phyloP scores from a whole-genome alignment of 2,888 invertebrate genomes.

The Phyllotreta cruciferae region DNA sequence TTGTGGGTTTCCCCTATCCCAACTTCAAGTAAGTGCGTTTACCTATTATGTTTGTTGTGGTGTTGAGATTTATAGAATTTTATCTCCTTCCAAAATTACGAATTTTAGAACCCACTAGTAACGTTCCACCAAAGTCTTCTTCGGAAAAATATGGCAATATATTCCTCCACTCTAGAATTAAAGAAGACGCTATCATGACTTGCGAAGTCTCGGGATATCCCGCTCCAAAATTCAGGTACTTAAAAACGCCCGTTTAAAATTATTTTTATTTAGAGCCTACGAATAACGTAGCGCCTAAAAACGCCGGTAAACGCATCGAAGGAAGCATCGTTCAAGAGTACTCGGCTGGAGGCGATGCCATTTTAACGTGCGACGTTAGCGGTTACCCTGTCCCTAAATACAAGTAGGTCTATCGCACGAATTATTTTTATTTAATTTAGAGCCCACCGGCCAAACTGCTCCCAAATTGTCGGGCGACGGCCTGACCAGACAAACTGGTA shows the following conservation, averaged over 20 bases:
- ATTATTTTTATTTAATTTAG: slow-evolving; percentile 49
- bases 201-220: slow-evolving; percentile 76
- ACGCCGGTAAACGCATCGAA: slow-evolving; percentile 60
- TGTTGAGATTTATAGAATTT: slow-evolving; percentile 3
- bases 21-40: slow-evolving; percentile 70
- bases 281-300: slow-evolving; percentile 69
- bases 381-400: slow-evolving; percentile 74
- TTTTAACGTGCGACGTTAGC: slow-evolving; percentile 73
- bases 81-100: neutral
- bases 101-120: slow-evolving; percentile 67
- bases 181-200: slow-evolving; percentile 63
- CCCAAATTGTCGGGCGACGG: slow-evolving; percentile 64
- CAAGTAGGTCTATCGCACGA: slow-evolving; percentile 61
- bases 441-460: slow-evolving; percentile 64
- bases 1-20: slow-evolving; percentile 74
- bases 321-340: slow-evolving; percentile 63
- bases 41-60: no score
- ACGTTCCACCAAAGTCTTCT: slow-evolving; percentile 65
- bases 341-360: slow-evolving; percentile 55
- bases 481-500: slow-evolving; percentile 61
- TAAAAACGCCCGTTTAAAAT: slow-evolving; percentile 4
- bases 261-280: slow-evolving; percentile 68
- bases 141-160: slow-evolving; percentile 62
- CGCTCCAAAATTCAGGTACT: slow-evolving; percentile 61
- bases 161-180: slow-evolving; percentile 56